These are phyloP conservation scores for Dexiosoma caninum DNA, from an alignment of 2,888 invertebrate species.

Conservation along the genomic window DNA sequence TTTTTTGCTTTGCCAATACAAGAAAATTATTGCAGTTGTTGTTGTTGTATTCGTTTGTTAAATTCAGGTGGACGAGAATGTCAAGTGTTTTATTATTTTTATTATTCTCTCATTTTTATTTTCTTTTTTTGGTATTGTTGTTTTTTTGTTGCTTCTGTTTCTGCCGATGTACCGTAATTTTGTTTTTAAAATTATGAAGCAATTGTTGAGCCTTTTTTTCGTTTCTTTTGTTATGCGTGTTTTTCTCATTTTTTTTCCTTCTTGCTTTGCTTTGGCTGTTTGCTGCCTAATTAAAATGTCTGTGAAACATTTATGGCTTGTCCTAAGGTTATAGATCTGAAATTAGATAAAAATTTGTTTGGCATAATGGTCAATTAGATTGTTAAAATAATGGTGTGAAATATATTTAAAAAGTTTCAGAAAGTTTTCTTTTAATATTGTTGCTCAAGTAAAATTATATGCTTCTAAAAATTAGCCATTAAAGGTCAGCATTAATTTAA, in stretches of 20 bases:
- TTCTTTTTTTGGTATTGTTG: background rate
- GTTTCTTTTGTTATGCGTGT: background rate
- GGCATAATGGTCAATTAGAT: background rate
- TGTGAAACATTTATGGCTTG: slow-evolving; percentile 34
- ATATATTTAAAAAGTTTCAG: background rate
- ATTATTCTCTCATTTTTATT: background rate
- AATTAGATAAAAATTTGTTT: slow-evolving; percentile 19
- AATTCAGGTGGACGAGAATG: slow-evolving; percentile 53
- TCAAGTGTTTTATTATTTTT: slow-evolving; percentile 53
- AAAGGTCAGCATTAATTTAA: too few relatives aligned
- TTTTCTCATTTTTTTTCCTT: background rate
- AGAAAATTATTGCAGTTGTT: background rate
- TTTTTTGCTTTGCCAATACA: background rate
- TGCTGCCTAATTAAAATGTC: slow-evolving; percentile 38
- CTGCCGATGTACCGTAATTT: slow-evolving; percentile 9
- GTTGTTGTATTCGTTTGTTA: slow-evolving; percentile 9
- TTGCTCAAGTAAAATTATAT: too few relatives aligned
- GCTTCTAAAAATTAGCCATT: too few relatives aligned
- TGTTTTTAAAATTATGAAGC: slow-evolving; percentile 23
- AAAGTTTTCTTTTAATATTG: background rate
- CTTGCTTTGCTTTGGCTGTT: background rate
- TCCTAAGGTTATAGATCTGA: slow-evolving; percentile 33
- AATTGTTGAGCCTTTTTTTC: slow-evolving; percentile 25
- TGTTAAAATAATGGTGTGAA: background rate
- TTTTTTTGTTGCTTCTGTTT: background rate